Evolutionary conservation across 2,113 vertebrate genomes (phyloP).

Genomic region (Electrona antarctica): DNA sequence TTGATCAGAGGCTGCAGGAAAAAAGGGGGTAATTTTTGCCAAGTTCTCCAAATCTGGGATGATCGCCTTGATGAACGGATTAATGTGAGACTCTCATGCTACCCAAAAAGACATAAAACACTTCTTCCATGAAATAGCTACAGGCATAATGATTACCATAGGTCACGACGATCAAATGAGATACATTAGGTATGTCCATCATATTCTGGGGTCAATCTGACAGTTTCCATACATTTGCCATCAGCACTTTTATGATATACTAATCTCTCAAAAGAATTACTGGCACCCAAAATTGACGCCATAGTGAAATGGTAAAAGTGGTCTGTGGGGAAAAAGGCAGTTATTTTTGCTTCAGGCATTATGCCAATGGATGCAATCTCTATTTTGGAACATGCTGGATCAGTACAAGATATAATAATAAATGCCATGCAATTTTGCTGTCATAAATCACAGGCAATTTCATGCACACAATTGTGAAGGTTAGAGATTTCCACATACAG

Average conservation of each 20-base stretch:
- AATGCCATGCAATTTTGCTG: constrained; percentile 33
- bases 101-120: background rate
- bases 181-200: constrained; percentile 3
- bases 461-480: constrained; percentile 18
- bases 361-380: constrained; percentile 57
- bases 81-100: too few relatives aligned
- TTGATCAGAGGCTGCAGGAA: background rate
- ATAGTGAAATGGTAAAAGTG: constrained; percentile 32
- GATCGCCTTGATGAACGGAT: constrained; percentile 27
- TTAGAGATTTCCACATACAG: constrained; percentile 16
- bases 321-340: constrained; percentile 24
- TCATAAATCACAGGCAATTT: constrained; percentile 27
- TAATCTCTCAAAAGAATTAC: constrained; percentile 22
- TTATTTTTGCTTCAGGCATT: constrained; percentile 33
- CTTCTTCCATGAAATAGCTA: background rate
- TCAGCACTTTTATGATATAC: constrained; percentile 41
- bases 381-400: constrained; percentile 61
- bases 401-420: constrained; percentile 52
- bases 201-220: constrained; percentile 46
- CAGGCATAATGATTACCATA: background rate
- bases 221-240: constrained; percentile 23
- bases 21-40: constrained; percentile 37
- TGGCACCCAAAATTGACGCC: constrained; percentile 6
- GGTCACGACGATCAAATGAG: constrained; percentile 29
- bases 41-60: constrained; percentile 34